A percentile compares a stretch with the other conserved stretches of the same genome.
Evolutionary conservation across 2,113 vertebrate genomes (phyloP).

Genomic region (Engystomops pustulosus): DNA sequence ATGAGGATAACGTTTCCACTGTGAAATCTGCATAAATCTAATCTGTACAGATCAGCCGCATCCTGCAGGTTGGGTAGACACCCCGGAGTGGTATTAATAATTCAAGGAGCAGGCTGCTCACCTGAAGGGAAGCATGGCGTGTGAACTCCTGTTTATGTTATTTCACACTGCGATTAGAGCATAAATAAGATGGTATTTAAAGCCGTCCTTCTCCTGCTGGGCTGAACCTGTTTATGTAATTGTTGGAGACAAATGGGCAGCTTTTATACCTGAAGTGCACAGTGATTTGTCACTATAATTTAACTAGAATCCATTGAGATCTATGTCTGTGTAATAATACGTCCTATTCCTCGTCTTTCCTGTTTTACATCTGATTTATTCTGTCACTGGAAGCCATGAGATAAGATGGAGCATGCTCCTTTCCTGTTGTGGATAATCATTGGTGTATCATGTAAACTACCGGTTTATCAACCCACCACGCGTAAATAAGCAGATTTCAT

Average conservation of each 20-base stretch:
- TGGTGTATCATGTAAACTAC: slow-evolving; percentile 3
- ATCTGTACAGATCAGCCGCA: slow-evolving; percentile 47
- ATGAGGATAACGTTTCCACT: slow-evolving; percentile 28
- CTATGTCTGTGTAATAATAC: neutral
- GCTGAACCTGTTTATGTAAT: slow-evolving; percentile 54
- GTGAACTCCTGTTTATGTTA: slow-evolving; percentile 55
- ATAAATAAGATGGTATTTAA: slow-evolving; percentile 61
- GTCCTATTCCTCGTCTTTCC: slow-evolving; percentile 22
- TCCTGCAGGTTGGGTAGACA: slow-evolving; percentile 51
- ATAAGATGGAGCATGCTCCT: neutral
- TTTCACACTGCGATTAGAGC: slow-evolving; percentile 52
- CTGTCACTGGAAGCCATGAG: neutral
- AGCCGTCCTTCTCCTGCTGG: slow-evolving; percentile 47
- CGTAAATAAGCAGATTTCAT: slow-evolving; percentile 4
- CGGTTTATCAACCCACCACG: neutral
- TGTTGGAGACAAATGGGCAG: slow-evolving; percentile 59
- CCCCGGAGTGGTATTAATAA: slow-evolving; percentile 51
- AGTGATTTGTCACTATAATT: slow-evolving; percentile 36
- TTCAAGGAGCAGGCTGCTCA: slow-evolving; percentile 47
- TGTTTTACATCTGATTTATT: slow-evolving; percentile 20
- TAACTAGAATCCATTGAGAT: slow-evolving; percentile 19
- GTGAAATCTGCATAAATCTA: slow-evolving; percentile 56
- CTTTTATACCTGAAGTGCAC: slow-evolving; percentile 61
- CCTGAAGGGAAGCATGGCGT: slow-evolving; percentile 48
- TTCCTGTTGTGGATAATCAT: neutral